Evolutionary conservation across 2,888 invertebrate species (phyloP).

Genomic region (Drosophila sordidapex): DNA sequence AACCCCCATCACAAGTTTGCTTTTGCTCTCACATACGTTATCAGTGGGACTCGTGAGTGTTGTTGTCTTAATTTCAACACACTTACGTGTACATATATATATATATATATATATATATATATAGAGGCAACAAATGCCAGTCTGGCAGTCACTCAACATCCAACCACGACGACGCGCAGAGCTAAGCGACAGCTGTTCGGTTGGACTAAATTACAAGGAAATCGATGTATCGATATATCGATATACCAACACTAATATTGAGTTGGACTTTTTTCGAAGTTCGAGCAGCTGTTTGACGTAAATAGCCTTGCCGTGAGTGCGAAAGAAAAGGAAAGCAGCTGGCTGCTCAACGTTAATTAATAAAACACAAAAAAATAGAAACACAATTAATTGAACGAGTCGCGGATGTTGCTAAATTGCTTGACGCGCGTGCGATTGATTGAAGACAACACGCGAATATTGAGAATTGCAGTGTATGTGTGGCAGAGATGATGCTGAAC

Average conservation of each 20-base stretch:
- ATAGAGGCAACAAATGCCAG: conserved; percentile 25
- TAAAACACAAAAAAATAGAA: conserved; percentile 40
- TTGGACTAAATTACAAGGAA: conserved; percentile 18
- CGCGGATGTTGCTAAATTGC: conserved; percentile 41
- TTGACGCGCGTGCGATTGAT: conserved; percentile 47
- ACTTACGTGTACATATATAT: conserved; percentile 17
- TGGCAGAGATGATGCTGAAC: conserved; percentile 33
- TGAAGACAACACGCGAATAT: conserved; percentile 41
- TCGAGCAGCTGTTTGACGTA: conserved; percentile 56
- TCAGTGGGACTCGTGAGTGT: conserved; percentile 32
- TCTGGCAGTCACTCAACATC: conserved; percentile 49
- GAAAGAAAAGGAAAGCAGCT: conserved; percentile 65
- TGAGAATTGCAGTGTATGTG: conserved; percentile 26
- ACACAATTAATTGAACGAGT: conserved; percentile 42
- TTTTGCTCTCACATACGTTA: conserved; percentile 34
- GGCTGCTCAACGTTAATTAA: conserved; percentile 58
- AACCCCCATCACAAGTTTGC: conserved; percentile 37
- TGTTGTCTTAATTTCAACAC: conserved; percentile 14
- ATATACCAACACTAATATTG: conserved; percentile 28
- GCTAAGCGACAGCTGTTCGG: conserved; percentile 30
- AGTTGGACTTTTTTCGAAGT: conserved; percentile 31
- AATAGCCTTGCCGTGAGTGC: conserved; percentile 50
- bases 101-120: conserved; percentile 26
- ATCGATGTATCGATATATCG: conserved; percentile 44
- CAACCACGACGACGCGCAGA: conserved; percentile 35